phyloP scores from a whole-genome alignment of 2,797 vertebrate genomes.

The Alca torda region DNA sequence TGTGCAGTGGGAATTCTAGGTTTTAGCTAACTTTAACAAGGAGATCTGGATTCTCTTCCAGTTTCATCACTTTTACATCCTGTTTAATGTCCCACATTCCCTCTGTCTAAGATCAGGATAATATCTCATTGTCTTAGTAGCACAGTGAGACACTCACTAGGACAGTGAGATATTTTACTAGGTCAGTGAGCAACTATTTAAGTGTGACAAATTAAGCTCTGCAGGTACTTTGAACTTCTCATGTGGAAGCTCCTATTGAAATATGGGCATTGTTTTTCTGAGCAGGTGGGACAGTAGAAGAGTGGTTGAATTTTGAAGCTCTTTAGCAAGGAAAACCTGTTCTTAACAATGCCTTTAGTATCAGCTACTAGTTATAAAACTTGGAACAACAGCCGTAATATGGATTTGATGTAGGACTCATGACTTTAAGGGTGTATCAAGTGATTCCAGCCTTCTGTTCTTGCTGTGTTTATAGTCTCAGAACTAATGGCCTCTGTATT shows the following conservation, averaged over 20 bases:
- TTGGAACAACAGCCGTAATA: not conserved
- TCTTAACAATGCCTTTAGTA: not conserved
- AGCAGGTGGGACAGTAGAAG: not conserved
- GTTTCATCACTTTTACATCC: not conserved
- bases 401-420: slow-evolving; percentile 23
- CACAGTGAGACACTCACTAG: not conserved
- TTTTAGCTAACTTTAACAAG: not conserved
- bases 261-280: not conserved
- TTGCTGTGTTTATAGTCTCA: slow-evolving; percentile 17
- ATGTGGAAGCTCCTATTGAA: not conserved
- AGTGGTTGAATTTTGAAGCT: not conserved
- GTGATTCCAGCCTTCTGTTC: not conserved
- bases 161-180: not conserved
- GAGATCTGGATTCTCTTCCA: not conserved
- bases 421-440: not conserved
- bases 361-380: not conserved
- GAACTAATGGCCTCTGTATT: slow-evolving; percentile 16
- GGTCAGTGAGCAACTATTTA: not conserved
- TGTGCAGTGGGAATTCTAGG: not conserved
- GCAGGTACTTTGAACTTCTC: not conserved
- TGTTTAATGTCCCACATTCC: not conserved
- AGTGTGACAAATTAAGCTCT: slow-evolving; percentile 7
- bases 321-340: not conserved
- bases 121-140: not conserved
- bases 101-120: not conserved